Evolutionary conservation across 2,888 invertebrate species (phyloP).

Genomic region (Alloplasta piceator): DNA sequence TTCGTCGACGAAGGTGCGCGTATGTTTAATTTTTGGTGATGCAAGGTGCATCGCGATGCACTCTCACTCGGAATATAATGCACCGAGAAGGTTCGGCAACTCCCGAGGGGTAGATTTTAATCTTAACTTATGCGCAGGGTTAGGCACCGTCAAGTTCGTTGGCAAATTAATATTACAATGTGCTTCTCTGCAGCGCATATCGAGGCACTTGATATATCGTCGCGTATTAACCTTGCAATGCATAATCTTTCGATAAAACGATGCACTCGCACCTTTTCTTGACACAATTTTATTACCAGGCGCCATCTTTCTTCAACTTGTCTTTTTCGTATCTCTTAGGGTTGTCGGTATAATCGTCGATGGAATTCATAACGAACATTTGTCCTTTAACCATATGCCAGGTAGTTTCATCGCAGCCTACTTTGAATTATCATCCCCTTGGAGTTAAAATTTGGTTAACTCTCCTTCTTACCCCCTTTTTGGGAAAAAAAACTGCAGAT

Average conservation of each 20-base stretch:
- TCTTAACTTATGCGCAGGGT: constrained; percentile 37
- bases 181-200: neutral
- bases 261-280: constrained; percentile 16
- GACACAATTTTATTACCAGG: constrained; percentile 51
- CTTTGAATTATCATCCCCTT: too few species aligned
- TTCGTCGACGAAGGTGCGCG: constrained; percentile 29
- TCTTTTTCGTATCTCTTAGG: too few species aligned
- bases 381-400: too few species aligned
- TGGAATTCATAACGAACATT: too few species aligned
- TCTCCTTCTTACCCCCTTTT: too few species aligned
- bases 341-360: too few species aligned
- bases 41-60: constrained; percentile 60
- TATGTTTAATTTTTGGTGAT: constrained; percentile 17
- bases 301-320: too few species aligned
- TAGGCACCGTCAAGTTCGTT: constrained; percentile 21
- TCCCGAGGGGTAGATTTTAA: constrained; percentile 62
- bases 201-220: neutral
- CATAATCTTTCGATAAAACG: constrained; percentile 20
- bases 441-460: too few species aligned
- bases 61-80: constrained; percentile 28
- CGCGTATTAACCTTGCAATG: constrained; percentile 18
- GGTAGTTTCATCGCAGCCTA: too few species aligned
- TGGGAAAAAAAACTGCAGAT: too few species aligned
- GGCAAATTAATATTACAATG: constrained; percentile 46
- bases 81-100: constrained; percentile 22